Base-by-base conservation (phyloP, 2,113 vertebrate genomes). In the Tautogolabrus adspersus region DNA sequence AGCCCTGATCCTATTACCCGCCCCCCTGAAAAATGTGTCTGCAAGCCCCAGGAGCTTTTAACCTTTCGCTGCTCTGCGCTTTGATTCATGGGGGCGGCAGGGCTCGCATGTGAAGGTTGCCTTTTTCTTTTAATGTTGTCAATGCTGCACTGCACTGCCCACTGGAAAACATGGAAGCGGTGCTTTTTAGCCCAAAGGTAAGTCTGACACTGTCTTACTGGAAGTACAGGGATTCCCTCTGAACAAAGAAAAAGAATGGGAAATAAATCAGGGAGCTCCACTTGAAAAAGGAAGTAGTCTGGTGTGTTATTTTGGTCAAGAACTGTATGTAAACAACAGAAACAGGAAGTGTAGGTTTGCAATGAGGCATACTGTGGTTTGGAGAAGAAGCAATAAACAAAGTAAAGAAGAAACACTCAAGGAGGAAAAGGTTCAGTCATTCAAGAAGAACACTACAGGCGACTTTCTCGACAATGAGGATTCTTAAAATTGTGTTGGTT, bases 1-100 rank as follows among this genome's bases (percentile, higher is more conserved):
- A 90, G 91, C 81, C 72, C 84, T 94, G 94, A 95, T 95, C 94
- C 92, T 93, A 93, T 95, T 95, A 94, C 84, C 85, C 83, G 10
- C 90, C 88, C 68, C 88, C 83, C 86, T 93, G 91, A 93, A 92
- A 93, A 93, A 94, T 93, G 92, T 91, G 92, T 93, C 85, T 93
- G 91, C 84, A 80, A 73, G 90, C 84, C 90, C 85, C 84, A 68
- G 90, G 92, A 89, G 92, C 91, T 91, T 93, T 94, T 94, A 94
- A 94, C 93, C 93, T 94, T 93, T 91, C 37, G 65, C 91, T 91
- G 89, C 82, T 89, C 91, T 44, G 65, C 40, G 61, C 87, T 93
- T 87, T 93, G 90, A 93, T 91, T 93, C 89, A 91, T 72, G 59
- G 72, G 68, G 74, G 67, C 30, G n/a, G 77, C 16, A 9, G 69